Base-by-base conservation (phyloP, 1,140 invertebrate species). In the Ips nitidus region DNA sequence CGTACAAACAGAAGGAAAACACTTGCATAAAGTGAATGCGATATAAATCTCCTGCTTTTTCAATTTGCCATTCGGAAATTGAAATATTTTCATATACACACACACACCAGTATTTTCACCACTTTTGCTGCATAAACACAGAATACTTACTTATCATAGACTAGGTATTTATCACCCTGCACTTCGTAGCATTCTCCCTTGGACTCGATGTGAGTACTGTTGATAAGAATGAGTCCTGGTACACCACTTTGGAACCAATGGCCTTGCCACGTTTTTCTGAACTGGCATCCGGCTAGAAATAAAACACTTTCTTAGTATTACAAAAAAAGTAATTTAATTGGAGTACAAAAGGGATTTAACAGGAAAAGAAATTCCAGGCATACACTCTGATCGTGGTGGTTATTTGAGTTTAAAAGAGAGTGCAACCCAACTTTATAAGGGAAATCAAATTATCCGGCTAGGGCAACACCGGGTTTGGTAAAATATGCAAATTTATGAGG, bases 181-280 rank as follows among this genome's bases (percentile, higher is more conserved):
- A 83, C 83, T 66, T 90, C 87, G 2, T 87, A 84, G 80, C 92
- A 93, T 73, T 88, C 84, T 36, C 91, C 91, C 81, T 92, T 93
- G 71, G 84, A 86, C 71, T 87, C 88, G 77, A 93, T 89, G 79
- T 86, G 83, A 39, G 88, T 87, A 36, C 84, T 83, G 79, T 90
- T 89, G 79, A 93, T 89, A 62, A 84, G 83, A 65, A 93, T 86
- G 41, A 86, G 82, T 6, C 85, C 84, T 36, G 82, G 81, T 5
- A 86, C 83, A 36, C 90, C 91, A 2, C 89, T 90, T 80, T 91
- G 90, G 81, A 92, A 92, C 91, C 91, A 93, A 52, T 83, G 83
- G 42, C 91, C 91, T 39, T 87, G 84, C 90, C 90, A 93, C 71
- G 85, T 82, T 47, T 83, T 80, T 6, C 90, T 90, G 79, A 93